These are phyloP conservation scores for Leptobrachium ailaonicum DNA, from an alignment of 2,113 vertebrate species.

Conservation along the genomic window DNA sequence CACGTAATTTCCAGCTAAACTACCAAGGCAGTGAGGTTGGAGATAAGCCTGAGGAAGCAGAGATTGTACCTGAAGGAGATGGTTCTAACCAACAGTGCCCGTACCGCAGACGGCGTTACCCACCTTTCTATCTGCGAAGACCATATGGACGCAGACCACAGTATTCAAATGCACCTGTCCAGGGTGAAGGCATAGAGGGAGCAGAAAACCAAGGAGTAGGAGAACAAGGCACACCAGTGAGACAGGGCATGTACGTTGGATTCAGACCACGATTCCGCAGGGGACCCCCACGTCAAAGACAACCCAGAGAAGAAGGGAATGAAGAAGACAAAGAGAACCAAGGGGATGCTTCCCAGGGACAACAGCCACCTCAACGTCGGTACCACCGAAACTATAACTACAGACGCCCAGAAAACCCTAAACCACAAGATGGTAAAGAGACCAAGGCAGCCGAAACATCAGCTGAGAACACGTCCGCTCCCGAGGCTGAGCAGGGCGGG, in stretches of 20 bases:
- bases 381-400: constrained; percentile 95
- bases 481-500: constrained; percentile 97
- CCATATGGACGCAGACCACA: too few relatives aligned
- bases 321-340: constrained; percentile 97
- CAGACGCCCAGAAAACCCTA: constrained; percentile 61
- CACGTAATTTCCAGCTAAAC: too few relatives aligned
- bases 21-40: constrained; percentile 92
- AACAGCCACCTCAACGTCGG: constrained; percentile 90
- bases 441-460: constrained; percentile 89
- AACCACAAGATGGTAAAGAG: constrained; percentile 91
- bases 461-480: constrained; percentile 95
- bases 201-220: constrained; percentile 91
- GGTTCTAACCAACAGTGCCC: too few relatives aligned
- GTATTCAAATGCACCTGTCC: too few relatives aligned
- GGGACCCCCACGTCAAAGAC: constrained; percentile 93
- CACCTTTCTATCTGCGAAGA: too few relatives aligned
- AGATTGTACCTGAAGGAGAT: constrained; percentile 63
- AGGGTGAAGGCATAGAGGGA: constrained; percentile 89
- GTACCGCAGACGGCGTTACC: too few relatives aligned
- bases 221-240: constrained; percentile 93
- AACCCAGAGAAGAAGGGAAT: constrained; percentile 82
- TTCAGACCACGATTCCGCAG: constrained; percentile 90
- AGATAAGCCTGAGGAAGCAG: constrained; percentile 86
- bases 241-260: constrained; percentile 62
- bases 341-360: constrained; percentile 85